Evolutionary conservation across 2,888 invertebrate species (phyloP).

Genomic region (Phorcus lineatus): DNA sequence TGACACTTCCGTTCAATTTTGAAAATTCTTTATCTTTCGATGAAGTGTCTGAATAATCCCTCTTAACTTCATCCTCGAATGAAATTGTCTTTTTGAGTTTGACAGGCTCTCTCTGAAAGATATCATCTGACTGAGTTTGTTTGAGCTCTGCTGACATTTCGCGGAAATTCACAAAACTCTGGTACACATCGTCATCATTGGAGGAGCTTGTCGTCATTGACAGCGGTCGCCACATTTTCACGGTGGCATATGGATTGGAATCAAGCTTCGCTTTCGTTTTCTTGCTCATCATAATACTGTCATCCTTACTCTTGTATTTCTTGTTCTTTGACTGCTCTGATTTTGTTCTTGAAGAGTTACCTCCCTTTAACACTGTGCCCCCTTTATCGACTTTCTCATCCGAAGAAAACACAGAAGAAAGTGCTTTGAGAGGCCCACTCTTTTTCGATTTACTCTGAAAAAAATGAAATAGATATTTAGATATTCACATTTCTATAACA

Average conservation of each 20-base stretch:
- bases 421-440: conserved; percentile 66
- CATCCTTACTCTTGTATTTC: conserved; percentile 48
- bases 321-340: neutral
- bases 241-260: conserved; percentile 62
- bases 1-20: conserved; percentile 17
- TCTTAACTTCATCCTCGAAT: neutral
- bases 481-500: no score
- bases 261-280: conserved; percentile 42
- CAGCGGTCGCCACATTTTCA: conserved; percentile 67
- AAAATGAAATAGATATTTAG: neutral
- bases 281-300: conserved; percentile 42
- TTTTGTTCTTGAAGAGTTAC: neutral
- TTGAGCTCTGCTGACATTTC: neutral
- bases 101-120: neutral
- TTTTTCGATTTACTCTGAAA: conserved; percentile 56
- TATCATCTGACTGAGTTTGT: neutral
- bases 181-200: conserved; percentile 45
- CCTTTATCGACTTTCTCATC: conserved; percentile 26
- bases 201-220: conserved; percentile 50
- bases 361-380: conserved; percentile 19
- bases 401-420: conserved; percentile 51
- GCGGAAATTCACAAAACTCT: conserved; percentile 41
- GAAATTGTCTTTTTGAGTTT: conserved; percentile 8
- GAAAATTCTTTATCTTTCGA: neutral
- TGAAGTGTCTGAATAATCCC: neutral